A percentile compares a stretch with the other conserved stretches of the same genome.
These are phyloP conservation scores for Notarius lentiginosus DNA, from an alignment of 2,113 vertebrate genomes.

Conservation along the genomic window DNA sequence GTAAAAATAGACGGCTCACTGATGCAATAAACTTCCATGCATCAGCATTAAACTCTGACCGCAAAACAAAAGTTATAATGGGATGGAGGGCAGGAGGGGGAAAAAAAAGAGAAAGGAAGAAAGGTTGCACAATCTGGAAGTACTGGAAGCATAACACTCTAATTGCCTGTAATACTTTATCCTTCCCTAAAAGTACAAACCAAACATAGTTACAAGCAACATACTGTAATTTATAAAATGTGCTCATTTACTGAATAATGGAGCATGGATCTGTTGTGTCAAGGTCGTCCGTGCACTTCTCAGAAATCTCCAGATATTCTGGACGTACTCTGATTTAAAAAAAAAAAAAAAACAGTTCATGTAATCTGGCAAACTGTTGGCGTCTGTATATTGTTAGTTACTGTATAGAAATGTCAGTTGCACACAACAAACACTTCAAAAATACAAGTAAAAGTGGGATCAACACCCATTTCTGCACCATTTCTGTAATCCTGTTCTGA, in stretches of 20 bases:
- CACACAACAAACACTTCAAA: neutral
- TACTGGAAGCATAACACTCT: neutral
- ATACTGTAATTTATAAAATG: neutral
- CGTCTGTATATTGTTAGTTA: slow-evolving; percentile 1
- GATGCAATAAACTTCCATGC: slow-evolving; percentile 9
- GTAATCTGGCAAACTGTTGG: neutral
- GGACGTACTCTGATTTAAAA: neutral
- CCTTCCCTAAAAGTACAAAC: neutral
- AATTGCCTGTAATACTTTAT: neutral
- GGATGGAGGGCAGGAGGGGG: neutral
- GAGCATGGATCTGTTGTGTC: neutral
- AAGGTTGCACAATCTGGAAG: neutral
- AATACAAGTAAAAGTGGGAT: neutral
- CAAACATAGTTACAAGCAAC: neutral
- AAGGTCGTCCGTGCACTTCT: neutral
- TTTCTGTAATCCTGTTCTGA: neutral
- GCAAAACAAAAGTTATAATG: neutral
- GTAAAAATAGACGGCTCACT: slow-evolving; percentile 11
- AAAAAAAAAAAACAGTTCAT: neutral
- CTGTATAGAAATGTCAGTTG: neutral
- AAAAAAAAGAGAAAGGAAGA: no score
- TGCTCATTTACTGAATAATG: neutral
- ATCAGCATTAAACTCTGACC: slow-evolving; percentile 7
- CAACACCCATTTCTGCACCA: neutral
- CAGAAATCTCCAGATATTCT: neutral